Evolutionary conservation across 2,797 vertebrate genomes (phyloP).

Genomic region (Channa striata): DNA sequence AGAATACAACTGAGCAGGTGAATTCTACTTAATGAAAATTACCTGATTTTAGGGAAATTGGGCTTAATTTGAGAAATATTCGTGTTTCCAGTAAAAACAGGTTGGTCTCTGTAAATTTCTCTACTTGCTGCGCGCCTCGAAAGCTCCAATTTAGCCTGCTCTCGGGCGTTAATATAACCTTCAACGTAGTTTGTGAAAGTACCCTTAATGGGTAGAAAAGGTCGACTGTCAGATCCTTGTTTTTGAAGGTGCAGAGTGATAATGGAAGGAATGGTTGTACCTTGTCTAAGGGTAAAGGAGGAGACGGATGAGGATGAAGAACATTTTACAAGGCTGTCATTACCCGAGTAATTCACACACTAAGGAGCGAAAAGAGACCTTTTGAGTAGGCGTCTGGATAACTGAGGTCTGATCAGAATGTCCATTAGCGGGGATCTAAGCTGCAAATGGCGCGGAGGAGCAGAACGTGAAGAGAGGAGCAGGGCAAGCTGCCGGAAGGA

Average conservation of each 20-base stretch:
- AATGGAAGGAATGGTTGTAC: slow-evolving; percentile 57
- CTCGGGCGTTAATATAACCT: slow-evolving; percentile 35
- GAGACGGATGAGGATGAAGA: slow-evolving; percentile 63
- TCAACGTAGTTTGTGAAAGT: slow-evolving; percentile 52
- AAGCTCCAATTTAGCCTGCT: slow-evolving; percentile 22
- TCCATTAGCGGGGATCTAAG: slow-evolving; percentile 74
- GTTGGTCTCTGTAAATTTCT: not conserved
- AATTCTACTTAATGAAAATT: slow-evolving; percentile 54
- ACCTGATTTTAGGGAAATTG: slow-evolving; percentile 14
- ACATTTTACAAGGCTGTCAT: slow-evolving; percentile 74
- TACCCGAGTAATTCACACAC: slow-evolving; percentile 77
- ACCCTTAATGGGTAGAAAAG: slow-evolving; percentile 66
- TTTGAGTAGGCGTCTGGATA: slow-evolving; percentile 69
- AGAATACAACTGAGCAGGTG: slow-evolving; percentile 44
- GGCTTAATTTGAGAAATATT: not conserved
- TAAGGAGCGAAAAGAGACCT: slow-evolving; percentile 64
- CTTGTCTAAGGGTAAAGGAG: slow-evolving; percentile 38
- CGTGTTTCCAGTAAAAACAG: slow-evolving; percentile 4
- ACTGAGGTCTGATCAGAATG: slow-evolving; percentile 65
- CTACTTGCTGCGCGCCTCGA: not conserved
- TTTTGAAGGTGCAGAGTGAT: slow-evolving; percentile 58
- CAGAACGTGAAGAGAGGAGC: slow-evolving; percentile 34
- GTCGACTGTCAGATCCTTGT: slow-evolving; percentile 48
- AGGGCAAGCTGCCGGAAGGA: slow-evolving; percentile 36
- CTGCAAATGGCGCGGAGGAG: slow-evolving; percentile 59